Percentiles rank a stretch among this genome's conserved stretches.
phyloP scores from a whole-genome alignment of 2,113 vertebrate genomes.

The Toxotes jaculatrix region DNA sequence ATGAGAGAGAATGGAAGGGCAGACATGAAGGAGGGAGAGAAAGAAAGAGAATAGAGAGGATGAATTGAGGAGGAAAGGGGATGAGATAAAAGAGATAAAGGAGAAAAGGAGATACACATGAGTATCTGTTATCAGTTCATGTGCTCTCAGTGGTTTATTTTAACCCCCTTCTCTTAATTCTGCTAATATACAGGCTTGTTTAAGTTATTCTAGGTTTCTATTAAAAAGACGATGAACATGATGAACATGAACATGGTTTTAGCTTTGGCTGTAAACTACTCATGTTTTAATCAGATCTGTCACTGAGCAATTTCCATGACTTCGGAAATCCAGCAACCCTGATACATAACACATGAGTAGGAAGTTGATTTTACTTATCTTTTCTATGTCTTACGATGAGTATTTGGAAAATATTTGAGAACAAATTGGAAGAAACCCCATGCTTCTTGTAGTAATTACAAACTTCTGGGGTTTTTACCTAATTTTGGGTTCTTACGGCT shows the following conservation, averaged over 20 bases:
- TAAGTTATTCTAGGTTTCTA: neutral
- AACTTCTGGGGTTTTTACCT: neutral
- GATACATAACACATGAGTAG: neutral
- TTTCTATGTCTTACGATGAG: neutral
- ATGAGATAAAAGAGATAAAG: neutral
- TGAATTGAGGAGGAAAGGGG: neutral
- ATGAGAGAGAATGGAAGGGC: slow-evolving; percentile 13
- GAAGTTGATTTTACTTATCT: slow-evolving; percentile 11
- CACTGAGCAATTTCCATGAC: neutral
- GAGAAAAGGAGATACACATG: slow-evolving; percentile 18
- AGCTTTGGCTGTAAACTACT: neutral
- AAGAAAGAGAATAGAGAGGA: neutral
- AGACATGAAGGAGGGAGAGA: neutral
- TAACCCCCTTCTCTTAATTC: neutral
- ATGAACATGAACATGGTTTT: neutral
- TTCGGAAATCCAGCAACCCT: neutral
- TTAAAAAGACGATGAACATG: neutral
- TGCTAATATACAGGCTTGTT: neutral
- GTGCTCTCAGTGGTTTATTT: neutral
- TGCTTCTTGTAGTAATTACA: neutral
- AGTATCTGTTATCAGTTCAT: slow-evolving; percentile 2
- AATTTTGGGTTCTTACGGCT: neutral
- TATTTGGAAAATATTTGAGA: neutral
- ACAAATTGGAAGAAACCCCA: neutral
- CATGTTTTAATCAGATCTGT: neutral